Evolutionary conservation across 1,140 invertebrate genomes (phyloP), one percentile per base, ranked within the genome.

Genomic region (Oncopodura yosiiana): DNA sequence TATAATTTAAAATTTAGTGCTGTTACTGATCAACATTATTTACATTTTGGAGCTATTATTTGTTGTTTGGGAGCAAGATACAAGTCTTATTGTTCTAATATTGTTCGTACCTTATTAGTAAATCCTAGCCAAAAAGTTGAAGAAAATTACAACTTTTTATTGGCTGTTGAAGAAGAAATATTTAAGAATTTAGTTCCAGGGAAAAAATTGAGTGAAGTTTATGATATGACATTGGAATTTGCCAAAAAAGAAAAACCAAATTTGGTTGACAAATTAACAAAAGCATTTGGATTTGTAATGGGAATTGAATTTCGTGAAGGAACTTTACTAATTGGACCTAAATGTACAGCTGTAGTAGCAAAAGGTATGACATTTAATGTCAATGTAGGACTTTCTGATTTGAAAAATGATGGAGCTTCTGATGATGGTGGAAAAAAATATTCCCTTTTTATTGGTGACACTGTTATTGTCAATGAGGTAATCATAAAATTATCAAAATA

Each of bases 331-430:
- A 89, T 99, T 66, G 87, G 84, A 2, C 83, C 88, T 3, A 99
- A 97, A 77, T 90, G 84, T 37, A 80, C 75, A 21, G 78, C 80
- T 2, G 65, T 80, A n/a, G 81, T 84, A 0, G 86, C 84, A 64
- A 95, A 95, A 70, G 89, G 87, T 38, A 98, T 99, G 94, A 82
- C 96, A 0, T 98, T 97, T 66, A 96, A 96, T 70, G 77, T 99
- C 9, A 93, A 91, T 67, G 80, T 99, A 62, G 96, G 95, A 37
- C 78, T 99, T 29, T 80, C 87, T n/a, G 87, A 86, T 68, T 74
- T 99, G 29, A 73, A 71, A 16, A 97, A 98, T 73, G 76, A 81
- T 60, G 81, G 85, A 29, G 82, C 87, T 1, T 78, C 79, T 24
- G 90, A 96, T 36, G 84, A 87, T 61, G 81, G 85, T 69, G 82